Evolutionary conservation across 2,113 vertebrate genomes (phyloP).

Genomic region (Etheostoma spectabile): DNA sequence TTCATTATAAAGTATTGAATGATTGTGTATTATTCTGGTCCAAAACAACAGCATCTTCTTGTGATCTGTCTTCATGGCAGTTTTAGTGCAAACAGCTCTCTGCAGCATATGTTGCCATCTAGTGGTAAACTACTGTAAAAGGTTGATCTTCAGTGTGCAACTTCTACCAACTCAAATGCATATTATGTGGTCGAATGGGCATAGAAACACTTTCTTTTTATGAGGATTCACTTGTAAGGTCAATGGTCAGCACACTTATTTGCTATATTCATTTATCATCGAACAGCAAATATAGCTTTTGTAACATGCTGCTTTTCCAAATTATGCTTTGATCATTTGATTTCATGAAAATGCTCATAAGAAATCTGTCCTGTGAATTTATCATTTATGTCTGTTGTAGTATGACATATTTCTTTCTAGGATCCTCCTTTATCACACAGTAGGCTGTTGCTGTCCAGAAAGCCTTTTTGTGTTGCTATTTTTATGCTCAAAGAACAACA

Average conservation of each 20-base stretch:
- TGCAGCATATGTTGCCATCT: slow-evolving; percentile 2
- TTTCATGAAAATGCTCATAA: slow-evolving; percentile 2
- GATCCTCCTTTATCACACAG: neutral
- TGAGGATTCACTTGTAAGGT: neutral
- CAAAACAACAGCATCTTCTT: neutral
- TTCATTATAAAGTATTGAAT: neutral
- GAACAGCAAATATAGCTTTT: neutral
- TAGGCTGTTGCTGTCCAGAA: neutral
- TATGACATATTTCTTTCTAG: neutral
- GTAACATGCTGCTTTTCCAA: neutral
- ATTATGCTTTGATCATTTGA: neutral
- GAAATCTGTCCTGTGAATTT: neutral
- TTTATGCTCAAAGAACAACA: slow-evolving; percentile 9
- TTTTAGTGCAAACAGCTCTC: neutral
- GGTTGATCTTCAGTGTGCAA: neutral
- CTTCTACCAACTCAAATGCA: neutral
- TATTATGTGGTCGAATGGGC: neutral
- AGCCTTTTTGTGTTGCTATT: neutral
- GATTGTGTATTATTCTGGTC: neutral
- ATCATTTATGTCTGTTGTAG: neutral
- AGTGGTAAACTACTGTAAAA: slow-evolving; percentile 3
- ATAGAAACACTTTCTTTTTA: neutral
- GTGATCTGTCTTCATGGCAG: neutral
- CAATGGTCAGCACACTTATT: neutral
- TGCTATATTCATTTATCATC: neutral